Percentiles rank a stretch among this genome's conserved stretches.
Conservation (phyloP, 2,113 vertebrate genomes). For the Hippocampus zosterae region DNA sequence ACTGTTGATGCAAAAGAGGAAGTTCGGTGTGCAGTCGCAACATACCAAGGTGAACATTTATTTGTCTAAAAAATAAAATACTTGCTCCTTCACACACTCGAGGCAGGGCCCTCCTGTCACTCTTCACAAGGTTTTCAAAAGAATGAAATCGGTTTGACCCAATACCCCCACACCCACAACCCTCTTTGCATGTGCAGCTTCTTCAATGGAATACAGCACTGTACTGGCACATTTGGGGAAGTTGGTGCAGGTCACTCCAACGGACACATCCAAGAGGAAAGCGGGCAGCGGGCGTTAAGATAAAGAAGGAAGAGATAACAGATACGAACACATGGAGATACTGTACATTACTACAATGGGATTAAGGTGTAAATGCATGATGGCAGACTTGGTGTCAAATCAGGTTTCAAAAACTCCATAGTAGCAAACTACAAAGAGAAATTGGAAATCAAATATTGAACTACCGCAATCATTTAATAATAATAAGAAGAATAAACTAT, state of each 20-base stretch:
- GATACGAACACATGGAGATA: slow-evolving; percentile 12
- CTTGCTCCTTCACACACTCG: slow-evolving; percentile 23
- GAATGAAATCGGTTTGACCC: slow-evolving; percentile 6
- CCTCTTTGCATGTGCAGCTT: slow-evolving; percentile 29
- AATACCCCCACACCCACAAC: not conserved
- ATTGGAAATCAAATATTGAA: not conserved
- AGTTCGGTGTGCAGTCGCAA: slow-evolving; percentile 43
- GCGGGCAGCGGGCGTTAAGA: slow-evolving; percentile 24
- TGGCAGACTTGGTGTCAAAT: not conserved
- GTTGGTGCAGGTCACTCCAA: slow-evolving; percentile 44
- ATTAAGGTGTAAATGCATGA: not conserved
- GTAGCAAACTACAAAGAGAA: not conserved
- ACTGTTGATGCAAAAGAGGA: slow-evolving; percentile 67
- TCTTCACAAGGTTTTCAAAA: slow-evolving; percentile 13
- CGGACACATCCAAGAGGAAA: slow-evolving; percentile 35
- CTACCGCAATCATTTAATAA: not conserved
- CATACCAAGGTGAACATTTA: slow-evolving; percentile 43
- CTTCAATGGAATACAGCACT: not conserved
- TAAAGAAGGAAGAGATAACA: slow-evolving; percentile 42
- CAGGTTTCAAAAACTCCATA: not conserved
- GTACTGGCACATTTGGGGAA: slow-evolving; percentile 53
- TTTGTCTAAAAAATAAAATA: slow-evolving; percentile 33
- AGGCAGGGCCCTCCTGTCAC: not conserved
- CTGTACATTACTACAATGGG: not conserved
- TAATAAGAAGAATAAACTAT: too few relatives aligned